phyloP scores from a whole-genome alignment of 1,140 invertebrate species.

The Alviniconcha marisindica region DNA sequence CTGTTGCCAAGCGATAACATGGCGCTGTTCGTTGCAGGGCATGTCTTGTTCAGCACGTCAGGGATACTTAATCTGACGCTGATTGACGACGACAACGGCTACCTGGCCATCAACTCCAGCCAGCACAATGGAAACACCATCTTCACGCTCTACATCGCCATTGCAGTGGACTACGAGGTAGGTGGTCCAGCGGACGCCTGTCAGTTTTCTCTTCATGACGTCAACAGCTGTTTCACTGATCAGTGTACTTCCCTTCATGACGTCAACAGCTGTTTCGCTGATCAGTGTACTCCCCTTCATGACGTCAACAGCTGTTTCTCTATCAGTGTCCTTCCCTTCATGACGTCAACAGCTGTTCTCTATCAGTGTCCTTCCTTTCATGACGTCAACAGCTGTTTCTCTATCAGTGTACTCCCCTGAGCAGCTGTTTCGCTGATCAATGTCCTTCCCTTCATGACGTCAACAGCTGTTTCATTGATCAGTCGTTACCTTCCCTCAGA shows the following conservation, averaged over 20 bases:
- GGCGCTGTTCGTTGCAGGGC: no score
- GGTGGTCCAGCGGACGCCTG: not conserved
- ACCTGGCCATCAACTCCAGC: not conserved
- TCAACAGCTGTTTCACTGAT: no score
- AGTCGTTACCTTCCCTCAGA: not conserved
- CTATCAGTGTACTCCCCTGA: not conserved
- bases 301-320: no score
- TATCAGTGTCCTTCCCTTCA: no score
- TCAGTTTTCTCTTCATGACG: not conserved
- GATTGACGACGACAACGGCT: not conserved
- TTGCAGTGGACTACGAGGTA: not conserved
- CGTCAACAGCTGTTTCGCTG: no score
- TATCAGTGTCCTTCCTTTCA: no score
- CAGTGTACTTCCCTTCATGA: no score
- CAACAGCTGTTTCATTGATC: not conserved
- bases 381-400: no score
- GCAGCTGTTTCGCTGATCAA: not conserved
- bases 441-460: no score
- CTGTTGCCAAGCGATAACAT: no score
- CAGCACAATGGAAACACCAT: not conserved
- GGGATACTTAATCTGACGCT: not conserved
- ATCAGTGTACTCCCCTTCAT: no score
- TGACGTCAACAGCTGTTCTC: no score
- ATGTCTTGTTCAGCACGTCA: not conserved
- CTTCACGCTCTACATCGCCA: constrained; percentile 6